Evolutionary conservation across 2,888 invertebrate genomes (phyloP).

Genomic region (Nudaria mundana): DNA sequence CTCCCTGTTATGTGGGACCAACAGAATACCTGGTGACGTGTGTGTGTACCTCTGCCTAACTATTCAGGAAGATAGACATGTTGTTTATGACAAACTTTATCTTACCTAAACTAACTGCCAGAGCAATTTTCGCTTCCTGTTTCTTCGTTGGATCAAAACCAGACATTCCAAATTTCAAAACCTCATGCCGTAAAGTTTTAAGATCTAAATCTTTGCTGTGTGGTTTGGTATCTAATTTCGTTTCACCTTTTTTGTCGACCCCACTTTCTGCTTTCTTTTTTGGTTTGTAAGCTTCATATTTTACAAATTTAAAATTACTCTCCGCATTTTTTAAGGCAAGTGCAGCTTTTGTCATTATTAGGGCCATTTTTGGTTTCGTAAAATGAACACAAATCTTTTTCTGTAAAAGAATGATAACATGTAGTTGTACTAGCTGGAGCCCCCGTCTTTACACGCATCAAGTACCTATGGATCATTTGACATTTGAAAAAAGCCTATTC

Average conservation of each 20-base stretch:
- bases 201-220: constrained; percentile 83
- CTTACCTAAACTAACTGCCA: constrained; percentile 88
- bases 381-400: too few relatives aligned
- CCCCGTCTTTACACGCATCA: too few relatives aligned
- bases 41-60: too few relatives aligned
- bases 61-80: too few relatives aligned
- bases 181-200: constrained; percentile 89
- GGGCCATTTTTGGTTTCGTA: constrained; percentile 52
- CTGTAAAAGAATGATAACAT: too few relatives aligned
- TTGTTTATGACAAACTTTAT: constrained; percentile 6
- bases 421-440: too few relatives aligned
- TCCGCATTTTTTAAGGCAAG: constrained; percentile 64
- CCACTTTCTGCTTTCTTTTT: constrained; percentile 54
- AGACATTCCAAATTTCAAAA: constrained; percentile 91
- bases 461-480: too few relatives aligned
- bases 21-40: too few relatives aligned
- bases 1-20: too few relatives aligned
- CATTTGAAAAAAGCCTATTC: too few relatives aligned
- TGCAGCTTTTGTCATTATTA: constrained; percentile 77
- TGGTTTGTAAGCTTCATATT: constrained; percentile 76
- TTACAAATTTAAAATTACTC: constrained; percentile 68
- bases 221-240: constrained; percentile 22
- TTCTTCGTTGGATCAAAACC: constrained; percentile 87
- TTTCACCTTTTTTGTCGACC: constrained; percentile 25
- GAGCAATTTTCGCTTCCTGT: constrained; percentile 88